Evolutionary conservation across 2,797 vertebrate species (phyloP), one percentile per base, ranked within the genome.

Genomic region (Sardinella longiceps): DNA sequence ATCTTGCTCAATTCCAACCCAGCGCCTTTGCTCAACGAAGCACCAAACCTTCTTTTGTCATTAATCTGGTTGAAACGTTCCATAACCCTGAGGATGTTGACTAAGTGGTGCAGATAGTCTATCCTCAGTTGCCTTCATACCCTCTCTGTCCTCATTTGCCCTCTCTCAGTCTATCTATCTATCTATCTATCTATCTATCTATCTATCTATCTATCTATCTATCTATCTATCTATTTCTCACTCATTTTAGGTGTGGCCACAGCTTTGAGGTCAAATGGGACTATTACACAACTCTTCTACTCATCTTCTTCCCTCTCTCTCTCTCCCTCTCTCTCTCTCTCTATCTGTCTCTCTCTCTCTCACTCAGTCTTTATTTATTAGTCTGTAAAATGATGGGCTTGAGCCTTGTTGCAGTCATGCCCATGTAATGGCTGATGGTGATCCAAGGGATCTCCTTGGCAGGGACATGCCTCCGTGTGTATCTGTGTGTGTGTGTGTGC

Each of bases 401-500:
- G n/a, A 63, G n/a, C 58, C 9, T 28, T 66, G 60, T 30, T 66
- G 60, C 28, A 11, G 25, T 30, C 25, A 66, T 30, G 25, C 28
- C 28, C 28, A 33, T 11, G 28, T 33, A 30, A 30, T 30, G 60
- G 10, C 12, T 33, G 12, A 66, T 25, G 60, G 12, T 66, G 28
- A 33, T 25, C 60, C 60, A 66, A 66, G 60, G 15, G 28, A 66
- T 66, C 28, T 33, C 25, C 60, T 63, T 66, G 28, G 60, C 60
- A 66, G 60, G 10, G 60, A 12, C 60, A 51, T 18, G 50, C 18
- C 15, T 74, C 33, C 2, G 15, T 74, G 28, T 6, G 33, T 74
- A 15, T 74, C 33, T 39, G 66, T 74, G 30, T 74, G 66, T 74
- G 63, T 70, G 63, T 70, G 63, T 70, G 25, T 66, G 9, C 28